Evolutionary conservation across 2,113 vertebrate genomes (phyloP), one percentile per base, ranked within the genome.

Genomic region (Solenodon paradoxus): DNA sequence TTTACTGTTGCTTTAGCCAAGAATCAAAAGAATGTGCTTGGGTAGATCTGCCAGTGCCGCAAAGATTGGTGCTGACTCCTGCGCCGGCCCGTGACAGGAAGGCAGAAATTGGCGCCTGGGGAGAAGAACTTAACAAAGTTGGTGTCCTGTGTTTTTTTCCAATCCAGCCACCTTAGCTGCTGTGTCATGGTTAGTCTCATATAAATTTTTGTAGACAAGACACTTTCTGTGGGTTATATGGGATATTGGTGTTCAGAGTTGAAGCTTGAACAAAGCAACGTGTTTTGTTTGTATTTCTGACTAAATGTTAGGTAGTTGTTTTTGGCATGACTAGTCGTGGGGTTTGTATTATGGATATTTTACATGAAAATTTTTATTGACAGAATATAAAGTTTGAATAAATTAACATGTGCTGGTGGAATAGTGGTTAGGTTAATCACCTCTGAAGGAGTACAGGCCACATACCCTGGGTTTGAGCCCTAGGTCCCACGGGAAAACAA

Each of bases 21-120:
- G 69, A 92, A 47, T 38, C 80, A 92, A 42, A 95, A 81, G 80
- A 86, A 89, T 79, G 26, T 92, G 42, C 77, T 57, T 93, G 51
- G 35, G n/a, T 88, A 74, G n/a, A 45, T 93, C 61, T 91, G 3
- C 22, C 49, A 47, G 61, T 17, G 22, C 22, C 57, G 32, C 42
- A 51, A 61, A 61, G 49, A 12, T 40, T 79, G 57, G 28, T 84
- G 55, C 38, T 72, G 63, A n/a, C 12, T 51, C 51, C 2, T 42
- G 42, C 4, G 63, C 63, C 45, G 40, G 26, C 40, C 20, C 79
- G 1, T 74, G 15, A n/a, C 35, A 40, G 35, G 24, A 74, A n/a
- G 88, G 80, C 3, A 22, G 66, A 35, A 61, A 17, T 66, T 64
- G 26, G 53, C 49, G 10, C 32, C 49, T 20, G 64, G 81, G 81